Percentiles rank a stretch among this genome's conserved stretches.
These are phyloP conservation scores for Leptopilina boulardi DNA, from an alignment of 1,140 invertebrate genomes.

Conservation along the genomic window DNA sequence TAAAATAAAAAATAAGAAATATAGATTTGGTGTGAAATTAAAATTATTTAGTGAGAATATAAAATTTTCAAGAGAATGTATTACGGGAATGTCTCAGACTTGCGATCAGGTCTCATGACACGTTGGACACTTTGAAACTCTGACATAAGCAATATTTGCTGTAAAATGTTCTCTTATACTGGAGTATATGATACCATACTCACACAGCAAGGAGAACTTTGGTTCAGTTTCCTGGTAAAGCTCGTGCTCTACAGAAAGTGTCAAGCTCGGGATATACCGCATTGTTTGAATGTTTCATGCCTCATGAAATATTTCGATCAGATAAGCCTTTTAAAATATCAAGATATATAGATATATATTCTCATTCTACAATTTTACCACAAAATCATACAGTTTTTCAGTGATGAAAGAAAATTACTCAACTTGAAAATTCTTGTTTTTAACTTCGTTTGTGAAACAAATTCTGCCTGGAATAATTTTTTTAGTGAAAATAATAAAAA, in stretches of 20 bases:
- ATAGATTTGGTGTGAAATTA: no score
- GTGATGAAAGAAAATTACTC: not conserved
- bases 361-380: not conserved
- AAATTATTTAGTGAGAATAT: not conserved
- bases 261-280: slow-evolving; percentile 5
- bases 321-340: not conserved
- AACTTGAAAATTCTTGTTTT: no score
- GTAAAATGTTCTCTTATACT: not conserved
- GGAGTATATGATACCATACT: not conserved
- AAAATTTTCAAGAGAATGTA: not conserved
- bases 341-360: no score
- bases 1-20: no score
- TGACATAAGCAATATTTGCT: slow-evolving; percentile 14
- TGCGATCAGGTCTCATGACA: slow-evolving; percentile 21
- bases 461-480: no score
- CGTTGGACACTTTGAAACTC: slow-evolving; percentile 28
- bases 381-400: not conserved
- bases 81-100: not conserved
- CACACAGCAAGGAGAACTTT: not conserved
- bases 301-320: not conserved
- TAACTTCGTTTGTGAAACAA: no score
- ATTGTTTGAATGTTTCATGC: slow-evolving; percentile 15
- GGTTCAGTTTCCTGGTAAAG: not conserved
- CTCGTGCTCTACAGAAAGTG: not conserved
- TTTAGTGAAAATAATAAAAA: no score